Evolutionary conservation across 64 coral and sea anemone genomes (phyloP).

Genomic region (Trachythela sp.): DNA sequence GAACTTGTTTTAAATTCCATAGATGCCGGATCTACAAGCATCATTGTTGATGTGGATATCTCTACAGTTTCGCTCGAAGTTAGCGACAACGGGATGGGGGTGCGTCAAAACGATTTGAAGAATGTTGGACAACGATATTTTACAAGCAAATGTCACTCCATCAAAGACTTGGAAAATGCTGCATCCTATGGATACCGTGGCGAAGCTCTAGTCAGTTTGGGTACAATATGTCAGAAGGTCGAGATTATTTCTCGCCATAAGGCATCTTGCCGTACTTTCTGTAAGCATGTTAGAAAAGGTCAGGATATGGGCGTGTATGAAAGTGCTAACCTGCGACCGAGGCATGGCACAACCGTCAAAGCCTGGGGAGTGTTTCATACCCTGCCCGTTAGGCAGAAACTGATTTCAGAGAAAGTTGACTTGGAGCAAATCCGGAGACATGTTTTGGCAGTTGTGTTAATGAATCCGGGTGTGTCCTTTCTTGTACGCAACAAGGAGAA

Average conservation of each 20-base stretch:
- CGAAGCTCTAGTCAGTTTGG: constrained; percentile 82
- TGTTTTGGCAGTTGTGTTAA: constrained; percentile 63
- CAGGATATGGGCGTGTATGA: constrained; percentile 68
- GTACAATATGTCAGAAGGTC: constrained; percentile 60
- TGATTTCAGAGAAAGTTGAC: constrained; percentile 55
- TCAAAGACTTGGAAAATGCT: constrained; percentile 61
- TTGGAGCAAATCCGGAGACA: constrained; percentile 76
- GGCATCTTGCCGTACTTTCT: constrained; percentile 74
- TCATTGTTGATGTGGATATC: constrained; percentile 73
- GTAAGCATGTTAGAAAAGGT: constrained; percentile 69
- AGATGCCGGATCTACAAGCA: constrained; percentile 70
- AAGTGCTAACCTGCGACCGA: constrained; percentile 50
- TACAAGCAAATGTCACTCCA: constrained; percentile 81
- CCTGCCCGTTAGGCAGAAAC: constrained; percentile 81
- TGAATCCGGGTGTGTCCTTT: constrained; percentile 69
- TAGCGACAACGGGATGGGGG: constrained; percentile 75
- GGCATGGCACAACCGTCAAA: constrained; percentile 70
- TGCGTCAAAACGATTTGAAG: constrained; percentile 50
- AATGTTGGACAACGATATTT: constrained; percentile 69
- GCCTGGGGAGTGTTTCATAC: constrained; percentile 61
- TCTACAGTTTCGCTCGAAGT: constrained; percentile 67
- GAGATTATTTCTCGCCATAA: constrained; percentile 78
- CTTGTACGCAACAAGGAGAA: constrained; percentile 68
- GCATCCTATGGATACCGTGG: constrained; percentile 76
- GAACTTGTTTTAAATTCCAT: constrained; percentile 88